These are phyloP conservation scores for Tonatia bakeri DNA, from an alignment of 2,113 vertebrate genomes.

Conservation along the genomic window DNA sequence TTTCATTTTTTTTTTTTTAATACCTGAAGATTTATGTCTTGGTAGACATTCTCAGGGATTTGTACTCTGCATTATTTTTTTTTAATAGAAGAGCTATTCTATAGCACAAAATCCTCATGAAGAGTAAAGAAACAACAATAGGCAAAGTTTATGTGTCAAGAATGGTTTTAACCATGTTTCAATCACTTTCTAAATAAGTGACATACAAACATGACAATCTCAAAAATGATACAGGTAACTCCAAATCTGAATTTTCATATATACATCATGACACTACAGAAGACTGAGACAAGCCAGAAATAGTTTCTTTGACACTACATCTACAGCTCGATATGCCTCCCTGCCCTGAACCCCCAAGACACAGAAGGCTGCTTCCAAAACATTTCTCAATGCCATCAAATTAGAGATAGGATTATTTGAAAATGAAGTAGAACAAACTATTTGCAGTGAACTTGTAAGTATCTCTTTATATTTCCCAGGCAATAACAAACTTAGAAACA, in stretches of 20 bases:
- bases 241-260: background rate
- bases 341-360: background rate
- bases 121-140: background rate
- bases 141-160: background rate
- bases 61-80: background rate
- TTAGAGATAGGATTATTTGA: background rate
- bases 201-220: background rate
- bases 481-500: background rate
- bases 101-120: background rate
- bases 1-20: background rate
- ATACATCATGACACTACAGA: background rate
- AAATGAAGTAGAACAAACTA: constrained; percentile 2
- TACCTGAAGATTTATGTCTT: background rate
- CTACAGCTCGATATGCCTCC: background rate
- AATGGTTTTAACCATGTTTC: background rate
- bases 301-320: background rate
- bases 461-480: background rate
- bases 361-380: background rate
- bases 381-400: background rate
- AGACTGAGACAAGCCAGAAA: background rate
- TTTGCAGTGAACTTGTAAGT: background rate
- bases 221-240: background rate
- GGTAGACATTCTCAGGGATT: background rate
- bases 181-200: background rate
- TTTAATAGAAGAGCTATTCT: background rate